Evolutionary conservation across 2,797 vertebrate genomes (phyloP).

Genomic region (Callimico goeldii): DNA sequence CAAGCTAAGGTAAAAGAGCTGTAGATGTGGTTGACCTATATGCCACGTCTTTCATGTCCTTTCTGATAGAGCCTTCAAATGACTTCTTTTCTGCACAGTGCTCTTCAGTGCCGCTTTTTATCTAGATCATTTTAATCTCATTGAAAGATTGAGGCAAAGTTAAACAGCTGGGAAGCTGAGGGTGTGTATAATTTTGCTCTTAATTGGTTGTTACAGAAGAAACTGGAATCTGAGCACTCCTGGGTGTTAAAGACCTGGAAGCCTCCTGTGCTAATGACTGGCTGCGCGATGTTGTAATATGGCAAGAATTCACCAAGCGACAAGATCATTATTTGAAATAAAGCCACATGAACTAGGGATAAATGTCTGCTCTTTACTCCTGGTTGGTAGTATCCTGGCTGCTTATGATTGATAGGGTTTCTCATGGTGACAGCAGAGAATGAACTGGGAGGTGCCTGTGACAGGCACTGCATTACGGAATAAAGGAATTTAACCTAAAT

Average conservation of each 20-base stretch:
- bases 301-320: conserved; percentile 12
- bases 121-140: background rate
- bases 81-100: background rate
- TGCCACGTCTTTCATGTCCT: background rate
- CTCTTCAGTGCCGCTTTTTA: background rate
- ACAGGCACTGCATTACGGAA: background rate
- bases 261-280: background rate
- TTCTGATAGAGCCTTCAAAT: background rate
- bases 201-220: conserved; percentile 39
- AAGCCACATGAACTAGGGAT: background rate
- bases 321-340: conserved; percentile 20
- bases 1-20: background rate
- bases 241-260: background rate
- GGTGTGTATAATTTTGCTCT: background rate
- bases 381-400: background rate
- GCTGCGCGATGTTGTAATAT: background rate
- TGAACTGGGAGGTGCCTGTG: background rate
- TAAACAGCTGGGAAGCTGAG: background rate
- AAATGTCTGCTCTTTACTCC: conserved; percentile 30
- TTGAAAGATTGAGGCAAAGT: background rate
- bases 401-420: background rate
- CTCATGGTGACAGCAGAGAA: background rate
- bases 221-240: background rate
- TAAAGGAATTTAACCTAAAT: background rate
- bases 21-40: background rate